Conservation (phyloP, 2,113 vertebrate genomes). For the Mastomys natalensis region DNA sequence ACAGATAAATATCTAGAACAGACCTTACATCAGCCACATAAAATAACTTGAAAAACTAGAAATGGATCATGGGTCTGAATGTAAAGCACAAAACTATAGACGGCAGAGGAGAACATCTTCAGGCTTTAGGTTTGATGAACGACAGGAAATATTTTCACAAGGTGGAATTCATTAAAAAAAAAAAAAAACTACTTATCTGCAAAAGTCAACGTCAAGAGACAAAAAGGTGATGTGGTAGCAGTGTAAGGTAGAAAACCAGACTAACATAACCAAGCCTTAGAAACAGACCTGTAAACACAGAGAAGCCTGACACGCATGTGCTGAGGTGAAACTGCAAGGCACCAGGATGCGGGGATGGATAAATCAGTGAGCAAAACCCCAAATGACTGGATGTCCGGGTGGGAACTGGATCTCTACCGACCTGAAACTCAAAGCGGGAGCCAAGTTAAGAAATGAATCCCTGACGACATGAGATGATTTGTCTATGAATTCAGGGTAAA, state of each 20-base stretch:
- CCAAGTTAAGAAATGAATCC: constrained; percentile 39
- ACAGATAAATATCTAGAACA: background rate
- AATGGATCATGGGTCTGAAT: background rate
- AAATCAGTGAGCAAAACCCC: background rate
- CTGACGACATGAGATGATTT: background rate
- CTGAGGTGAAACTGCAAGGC: background rate
- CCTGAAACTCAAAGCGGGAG: background rate
- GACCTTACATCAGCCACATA: background rate
- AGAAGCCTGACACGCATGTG: background rate
- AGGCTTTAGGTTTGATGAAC: background rate
- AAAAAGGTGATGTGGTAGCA: background rate
- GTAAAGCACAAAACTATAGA: constrained; percentile 4
- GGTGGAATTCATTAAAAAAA: constrained; percentile 19
- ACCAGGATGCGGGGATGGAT: background rate
- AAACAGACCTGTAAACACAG: background rate
- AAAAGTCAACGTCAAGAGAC: constrained; percentile 31
- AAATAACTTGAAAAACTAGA: background rate
- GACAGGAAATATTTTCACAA: background rate
- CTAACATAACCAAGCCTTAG: background rate
- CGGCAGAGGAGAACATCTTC: background rate
- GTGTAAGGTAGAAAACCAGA: background rate
- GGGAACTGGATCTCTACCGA: background rate
- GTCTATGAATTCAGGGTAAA: background rate
- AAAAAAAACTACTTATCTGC: constrained; percentile 19
- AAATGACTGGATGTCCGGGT: background rate